Conservation (phyloP, 2,888 invertebrate genomes). For the Drosophila putrida region DNA sequence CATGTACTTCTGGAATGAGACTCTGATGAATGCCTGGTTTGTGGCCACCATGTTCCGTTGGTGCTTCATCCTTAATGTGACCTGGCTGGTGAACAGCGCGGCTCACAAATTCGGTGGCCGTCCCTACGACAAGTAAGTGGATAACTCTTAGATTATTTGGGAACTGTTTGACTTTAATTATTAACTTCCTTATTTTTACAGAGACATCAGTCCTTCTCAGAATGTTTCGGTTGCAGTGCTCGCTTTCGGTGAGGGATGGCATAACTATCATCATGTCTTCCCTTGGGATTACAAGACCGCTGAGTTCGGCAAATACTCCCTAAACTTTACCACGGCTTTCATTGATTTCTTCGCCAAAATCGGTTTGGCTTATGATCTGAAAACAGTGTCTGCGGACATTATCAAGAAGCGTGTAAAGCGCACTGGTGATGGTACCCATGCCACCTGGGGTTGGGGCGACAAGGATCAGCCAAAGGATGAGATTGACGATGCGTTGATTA, state of each 20-base stretch:
- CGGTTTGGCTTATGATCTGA: conserved; percentile 95
- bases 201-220: conserved; percentile 89
- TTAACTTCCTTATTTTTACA: conserved; percentile 55
- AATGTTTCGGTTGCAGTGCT: conserved; percentile 88
- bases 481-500: conserved; percentile 87
- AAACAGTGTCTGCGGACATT: conserved; percentile 90
- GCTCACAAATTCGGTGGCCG: conserved; percentile 93
- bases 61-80: conserved; percentile 92
- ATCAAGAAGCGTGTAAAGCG: conserved; percentile 89
- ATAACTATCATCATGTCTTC: conserved; percentile 93
- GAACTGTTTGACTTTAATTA: background rate
- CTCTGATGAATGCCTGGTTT: conserved; percentile 89
- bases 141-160: background rate
- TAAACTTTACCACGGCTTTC: conserved; percentile 91
- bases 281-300: conserved; percentile 95
- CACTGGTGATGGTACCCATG: conserved; percentile 91
- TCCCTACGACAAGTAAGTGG: conserved; percentile 90
- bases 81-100: conserved; percentile 96
- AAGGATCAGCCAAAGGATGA: conserved; percentile 88
- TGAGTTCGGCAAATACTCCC: conserved; percentile 90
- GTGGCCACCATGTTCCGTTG: conserved; percentile 92
- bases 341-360: conserved; percentile 93
- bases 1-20: conserved; percentile 92
- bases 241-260: conserved; percentile 92
- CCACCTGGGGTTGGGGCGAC: conserved; percentile 93